These are phyloP conservation scores for Dascyllus trimaculatus DNA, from an alignment of 2,113 vertebrate genomes.

Conservation along the genomic window DNA sequence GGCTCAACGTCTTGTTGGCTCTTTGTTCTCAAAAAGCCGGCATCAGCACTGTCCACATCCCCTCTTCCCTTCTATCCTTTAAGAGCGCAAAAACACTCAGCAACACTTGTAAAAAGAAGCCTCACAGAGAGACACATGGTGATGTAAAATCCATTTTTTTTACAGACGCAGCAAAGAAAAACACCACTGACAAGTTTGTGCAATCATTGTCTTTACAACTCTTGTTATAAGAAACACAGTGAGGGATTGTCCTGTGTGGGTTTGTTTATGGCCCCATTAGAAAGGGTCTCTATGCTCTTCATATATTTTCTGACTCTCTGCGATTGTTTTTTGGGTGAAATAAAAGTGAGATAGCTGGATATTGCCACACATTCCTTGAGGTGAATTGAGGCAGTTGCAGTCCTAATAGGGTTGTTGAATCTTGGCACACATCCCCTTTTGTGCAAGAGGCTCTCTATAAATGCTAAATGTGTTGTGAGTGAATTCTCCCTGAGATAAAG, in stretches of 20 bases:
- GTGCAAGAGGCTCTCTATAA: conserved; percentile 43
- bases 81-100: conserved; percentile 32
- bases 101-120: conserved; percentile 38
- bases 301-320: not conserved
- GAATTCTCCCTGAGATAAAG: conserved; percentile 20
- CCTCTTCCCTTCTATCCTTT: conserved; percentile 24
- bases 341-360: conserved; percentile 28
- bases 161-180: conserved; percentile 21
- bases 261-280: conserved; percentile 38
- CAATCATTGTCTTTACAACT: conserved; percentile 22
- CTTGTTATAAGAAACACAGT: conserved; percentile 12
- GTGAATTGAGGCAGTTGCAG: conserved; percentile 16
- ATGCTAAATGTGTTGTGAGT: conserved; percentile 25
- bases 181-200: conserved; percentile 36
- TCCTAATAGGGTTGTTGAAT: conserved; percentile 41
- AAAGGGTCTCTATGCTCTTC: not conserved
- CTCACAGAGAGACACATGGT: conserved; percentile 10
- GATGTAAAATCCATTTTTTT: conserved; percentile 42
- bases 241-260: not conserved
- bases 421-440: conserved; percentile 42
- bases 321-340: conserved; percentile 5
- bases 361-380: conserved; percentile 59
- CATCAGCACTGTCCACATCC: conserved; percentile 74
- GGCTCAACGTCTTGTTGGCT: conserved; percentile 25
- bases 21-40: conserved; percentile 78